phyloP scores from a whole-genome alignment of 2,888 invertebrate species.

The Argyra leucocephala region DNA sequence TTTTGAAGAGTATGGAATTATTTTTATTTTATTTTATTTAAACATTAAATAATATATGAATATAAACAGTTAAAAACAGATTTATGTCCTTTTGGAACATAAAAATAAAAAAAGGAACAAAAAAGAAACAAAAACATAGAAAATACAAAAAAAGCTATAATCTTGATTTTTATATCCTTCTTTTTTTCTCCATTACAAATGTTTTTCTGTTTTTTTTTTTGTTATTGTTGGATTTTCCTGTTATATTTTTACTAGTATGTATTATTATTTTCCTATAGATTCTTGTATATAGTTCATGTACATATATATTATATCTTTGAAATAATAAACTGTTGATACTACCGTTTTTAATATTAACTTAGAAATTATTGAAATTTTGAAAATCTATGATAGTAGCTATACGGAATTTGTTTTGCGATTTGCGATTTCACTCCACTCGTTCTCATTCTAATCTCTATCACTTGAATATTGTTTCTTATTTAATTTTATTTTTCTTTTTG shows the following conservation, averaged over 20 bases:
- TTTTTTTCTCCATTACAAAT: neutral
- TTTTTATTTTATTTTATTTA: neutral
- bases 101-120: neutral
- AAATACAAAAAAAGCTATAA: neutral
- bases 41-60: conserved; percentile 4
- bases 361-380: too few relatives aligned
- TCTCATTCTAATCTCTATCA: too few relatives aligned
- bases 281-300: neutral
- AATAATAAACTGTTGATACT: neutral
- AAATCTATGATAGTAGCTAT: too few relatives aligned
- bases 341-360: too few relatives aligned
- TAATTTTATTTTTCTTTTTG: too few relatives aligned
- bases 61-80: conserved; percentile 6
- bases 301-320: neutral
- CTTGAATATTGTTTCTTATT: too few relatives aligned
- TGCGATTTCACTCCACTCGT: too few relatives aligned
- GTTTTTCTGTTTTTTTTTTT: neutral
- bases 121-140: neutral
- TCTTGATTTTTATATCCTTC: neutral
- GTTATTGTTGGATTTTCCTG: neutral
- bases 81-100: neutral
- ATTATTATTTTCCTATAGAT: neutral
- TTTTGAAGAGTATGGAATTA: neutral
- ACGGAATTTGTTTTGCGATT: too few relatives aligned
- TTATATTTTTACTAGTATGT: neutral